Conservation (phyloP, 2,113 vertebrate species). For the Gymnorhina tibicen region DNA sequence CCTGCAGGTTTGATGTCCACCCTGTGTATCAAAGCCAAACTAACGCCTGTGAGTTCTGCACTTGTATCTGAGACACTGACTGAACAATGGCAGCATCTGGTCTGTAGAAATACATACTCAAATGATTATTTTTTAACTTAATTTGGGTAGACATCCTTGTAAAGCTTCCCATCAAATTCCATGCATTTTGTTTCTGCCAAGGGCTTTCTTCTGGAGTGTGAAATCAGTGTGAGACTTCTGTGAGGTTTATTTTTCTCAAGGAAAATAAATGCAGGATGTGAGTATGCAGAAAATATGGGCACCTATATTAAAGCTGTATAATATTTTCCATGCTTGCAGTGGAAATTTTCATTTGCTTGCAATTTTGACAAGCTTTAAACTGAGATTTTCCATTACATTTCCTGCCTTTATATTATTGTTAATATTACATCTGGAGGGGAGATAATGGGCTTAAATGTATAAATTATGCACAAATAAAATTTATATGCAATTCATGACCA, state of each 20-base stretch:
- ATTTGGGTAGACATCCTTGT: background rate
- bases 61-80: background rate
- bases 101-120: background rate
- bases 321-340: background rate
- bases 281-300: background rate
- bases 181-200: background rate
- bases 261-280: constrained; percentile 2
- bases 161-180: background rate
- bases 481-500: background rate
- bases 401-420: background rate
- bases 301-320: background rate
- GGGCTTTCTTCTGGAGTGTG: background rate
- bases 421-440: background rate
- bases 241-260: background rate
- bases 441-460: background rate
- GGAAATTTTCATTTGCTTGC: constrained; percentile 12
- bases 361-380: background rate
- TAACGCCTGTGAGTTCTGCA: background rate
- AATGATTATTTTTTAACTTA: background rate
- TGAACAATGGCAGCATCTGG: background rate
- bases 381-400: background rate
- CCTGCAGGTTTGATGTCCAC: background rate
- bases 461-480: background rate
- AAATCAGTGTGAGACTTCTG: background rate
- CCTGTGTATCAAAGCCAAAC: background rate